Evolutionary conservation across 2,113 vertebrate genomes (phyloP).

Genomic region (Cynoglossus semilaevis): DNA sequence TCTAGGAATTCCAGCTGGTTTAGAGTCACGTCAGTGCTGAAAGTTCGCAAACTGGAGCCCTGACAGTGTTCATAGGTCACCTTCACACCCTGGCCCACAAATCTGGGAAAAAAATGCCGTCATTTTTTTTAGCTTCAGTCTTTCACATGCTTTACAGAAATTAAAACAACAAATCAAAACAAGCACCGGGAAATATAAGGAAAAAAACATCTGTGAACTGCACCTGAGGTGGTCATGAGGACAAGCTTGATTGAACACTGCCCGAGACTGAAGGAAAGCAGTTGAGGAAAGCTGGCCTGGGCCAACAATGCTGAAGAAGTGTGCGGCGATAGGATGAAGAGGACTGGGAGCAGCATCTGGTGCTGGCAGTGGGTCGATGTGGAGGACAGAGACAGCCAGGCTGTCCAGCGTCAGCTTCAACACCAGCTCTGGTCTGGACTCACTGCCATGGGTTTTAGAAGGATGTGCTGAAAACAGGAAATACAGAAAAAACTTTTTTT

Average conservation of each 20-base stretch:
- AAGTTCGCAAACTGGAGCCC: conserved; percentile 79
- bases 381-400: conserved; percentile 89
- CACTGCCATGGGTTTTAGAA: conserved; percentile 88
- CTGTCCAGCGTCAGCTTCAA: conserved; percentile 83
- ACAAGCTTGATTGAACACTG: conserved; percentile 89
- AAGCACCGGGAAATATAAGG: not conserved
- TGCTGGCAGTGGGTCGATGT: conserved; percentile 93
- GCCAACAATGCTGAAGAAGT: conserved; percentile 87
- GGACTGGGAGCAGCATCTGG: conserved; percentile 85
- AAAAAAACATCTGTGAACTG: conserved; percentile 9
- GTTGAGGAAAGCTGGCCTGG: conserved; percentile 76
- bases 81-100: conserved; percentile 87
- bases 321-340: conserved; percentile 84
- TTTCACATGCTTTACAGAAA: not conserved
- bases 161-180: not conserved
- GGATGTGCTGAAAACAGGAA: conserved; percentile 78
- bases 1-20: conserved; percentile 88
- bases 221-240: conserved; percentile 96
- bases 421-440: conserved; percentile 92
- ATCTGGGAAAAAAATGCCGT: conserved; percentile 70
- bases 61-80: conserved; percentile 90
- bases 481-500: not conserved
- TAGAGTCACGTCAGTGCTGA: conserved; percentile 87
- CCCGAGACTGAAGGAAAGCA: conserved; percentile 83
- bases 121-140: not conserved